Conservation (phyloP, 2,888 invertebrate genomes). For the Bombylius discolor region DNA sequence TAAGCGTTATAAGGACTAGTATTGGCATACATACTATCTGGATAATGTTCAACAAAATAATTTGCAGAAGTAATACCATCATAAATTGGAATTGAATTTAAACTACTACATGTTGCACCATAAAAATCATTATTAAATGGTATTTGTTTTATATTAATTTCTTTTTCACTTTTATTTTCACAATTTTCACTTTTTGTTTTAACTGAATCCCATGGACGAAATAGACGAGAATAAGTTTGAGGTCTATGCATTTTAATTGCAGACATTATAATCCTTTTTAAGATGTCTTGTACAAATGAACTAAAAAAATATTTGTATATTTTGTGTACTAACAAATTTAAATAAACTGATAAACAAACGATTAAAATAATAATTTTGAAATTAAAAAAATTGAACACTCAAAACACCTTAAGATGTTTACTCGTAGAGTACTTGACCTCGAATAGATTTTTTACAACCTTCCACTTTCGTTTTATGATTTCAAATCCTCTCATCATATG, state of each 20-base stretch:
- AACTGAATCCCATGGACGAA: constrained; percentile 46
- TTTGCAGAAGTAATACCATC: background rate
- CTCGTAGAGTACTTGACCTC: constrained; percentile 7
- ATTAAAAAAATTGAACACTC: constrained; percentile 8
- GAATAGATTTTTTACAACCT: constrained; percentile 5
- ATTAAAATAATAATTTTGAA: background rate
- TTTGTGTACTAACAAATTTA: too few relatives aligned
- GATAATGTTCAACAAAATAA: background rate
- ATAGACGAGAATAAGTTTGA: constrained; percentile 42
- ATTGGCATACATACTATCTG: background rate
- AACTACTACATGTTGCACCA: background rate
- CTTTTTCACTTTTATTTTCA: background rate
- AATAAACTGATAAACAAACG: too few relatives aligned
- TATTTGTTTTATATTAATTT: background rate
- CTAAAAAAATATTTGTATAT: background rate
- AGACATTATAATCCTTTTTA: constrained; percentile 18
- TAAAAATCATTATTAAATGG: background rate
- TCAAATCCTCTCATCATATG: background rate
- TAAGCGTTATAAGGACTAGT: background rate
- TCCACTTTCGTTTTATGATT: constrained; percentile 6
- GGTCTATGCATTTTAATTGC: constrained; percentile 29
- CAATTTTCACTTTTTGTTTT: constrained; percentile 10
- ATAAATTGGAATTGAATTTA: background rate
- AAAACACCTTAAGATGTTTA: constrained; percentile 5
- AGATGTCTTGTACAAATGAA: background rate